Evolutionary conservation across 2,888 invertebrate genomes (phyloP), one percentile per base, ranked within the genome.

Genomic region (Lomographa bimaculata): DNA sequence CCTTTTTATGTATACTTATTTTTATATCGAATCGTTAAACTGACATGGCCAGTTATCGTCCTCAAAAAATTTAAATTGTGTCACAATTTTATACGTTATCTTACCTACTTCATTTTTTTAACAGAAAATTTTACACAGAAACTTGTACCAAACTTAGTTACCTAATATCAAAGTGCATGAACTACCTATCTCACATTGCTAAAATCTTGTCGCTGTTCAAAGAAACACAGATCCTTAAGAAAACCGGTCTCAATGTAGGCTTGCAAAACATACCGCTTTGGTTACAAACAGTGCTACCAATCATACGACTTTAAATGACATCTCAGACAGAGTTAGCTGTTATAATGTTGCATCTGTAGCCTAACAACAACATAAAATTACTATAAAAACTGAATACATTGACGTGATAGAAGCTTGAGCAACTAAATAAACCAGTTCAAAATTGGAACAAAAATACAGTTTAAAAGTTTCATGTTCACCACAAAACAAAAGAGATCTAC

Each of bases 241-340:
- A 59, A 85, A 86, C 86, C 82, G 81, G 86, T 85, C 73, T 67
- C 23, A 72, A 81, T 73, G 79, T 80, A 76, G 78, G 77, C 77
- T 81, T 76, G 82, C 82, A 73, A 84, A 83, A 81, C 79, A 64
- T 60, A 71, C 75, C 60, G 54, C 56, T 52, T 47, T 21, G 49
- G 30, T 45, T 37, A 38, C 46, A 42, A 41, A 63, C 50, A 43
- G 56, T 56, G 50, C 56, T 57, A 46, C 54, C 53, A 56, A 60
- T 63, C 59, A 54, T 54, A 53, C 54, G 20, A 11, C 27, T 50
- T 45, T 56, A 59, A 57, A 43, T 37, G 43, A 39, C 27, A 16
- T 32, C 33, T 38, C 16, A 6, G 21, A 26, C 19, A 29, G 29
- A 30, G 29, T 17, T 34, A 18, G 16, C 40, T 39, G n/a, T n/a